Evolutionary conservation across 2,797 vertebrate species (phyloP), one percentile per base, ranked within the genome.

Genomic region (Ibycter americanus): DNA sequence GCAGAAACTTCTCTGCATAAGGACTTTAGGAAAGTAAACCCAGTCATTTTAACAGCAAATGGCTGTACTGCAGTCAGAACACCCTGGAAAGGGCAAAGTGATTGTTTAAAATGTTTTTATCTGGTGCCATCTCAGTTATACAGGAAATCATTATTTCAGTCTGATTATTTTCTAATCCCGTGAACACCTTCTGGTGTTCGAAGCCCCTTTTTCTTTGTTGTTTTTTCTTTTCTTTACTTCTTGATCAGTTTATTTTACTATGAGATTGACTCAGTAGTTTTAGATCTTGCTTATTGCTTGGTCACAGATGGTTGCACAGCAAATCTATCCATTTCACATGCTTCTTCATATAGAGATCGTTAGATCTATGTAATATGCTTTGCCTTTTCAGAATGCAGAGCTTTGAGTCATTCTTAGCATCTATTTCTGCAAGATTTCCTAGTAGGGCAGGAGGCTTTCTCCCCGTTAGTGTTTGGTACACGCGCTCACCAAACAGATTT

Each of bases 1-100:
- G 81, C 88, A 97, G 87, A 96, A 97, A 97, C 90, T 94, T 97
- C 74, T 81, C 95, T 92, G 89, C 81, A 10, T 88, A 85, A 72
- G 83, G 94, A 95, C 67, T 89, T 87, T 16, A 95, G 96, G 94
- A 93, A 95, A 96, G 93, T 96, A 94, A 94, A 76, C 70, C 34
- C 3, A 4, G 88, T 93, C 87, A 83, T 95, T 95, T 87, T 81
- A 68, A 65, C 67, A 89, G 78, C 89, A 91, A 76, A 91, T 70
- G 66, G 51, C 61, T 83, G 66, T 73, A 68, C 52, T 95, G 74
- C 87, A 89, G 26, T 47, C 23, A 6, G 78, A 93, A 74, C 65
- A 25, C 70, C 78, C 56, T 11, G 10, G 82, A 94, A 96, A 71
- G 55, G 74, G 79, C 84, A 96, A 94, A 87, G 51, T 29, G 65